These are phyloP conservation scores for Phyllostomus hastatus DNA, from an alignment of 2,113 vertebrate species.

Conservation along the genomic window DNA sequence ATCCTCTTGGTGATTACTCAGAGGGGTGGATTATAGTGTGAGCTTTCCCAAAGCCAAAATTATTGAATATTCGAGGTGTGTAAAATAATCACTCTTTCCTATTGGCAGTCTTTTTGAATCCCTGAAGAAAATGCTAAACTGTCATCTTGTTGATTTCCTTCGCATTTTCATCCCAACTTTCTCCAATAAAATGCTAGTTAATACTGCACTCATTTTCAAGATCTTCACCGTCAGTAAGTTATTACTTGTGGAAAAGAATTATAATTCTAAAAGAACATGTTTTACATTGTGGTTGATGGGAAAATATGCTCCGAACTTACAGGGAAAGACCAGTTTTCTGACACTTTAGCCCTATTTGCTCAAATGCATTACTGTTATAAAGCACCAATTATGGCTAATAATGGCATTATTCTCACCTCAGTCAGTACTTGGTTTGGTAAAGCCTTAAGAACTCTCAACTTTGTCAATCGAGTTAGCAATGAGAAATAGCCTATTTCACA, in stretches of 20 bases:
- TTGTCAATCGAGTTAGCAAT: slow-evolving; percentile 61
- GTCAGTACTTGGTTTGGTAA: slow-evolving; percentile 63
- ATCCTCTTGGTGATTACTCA: background rate
- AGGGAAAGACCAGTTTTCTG: slow-evolving; percentile 50
- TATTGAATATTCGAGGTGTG: background rate
- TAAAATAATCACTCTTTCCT: background rate
- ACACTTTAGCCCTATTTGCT: slow-evolving; percentile 56
- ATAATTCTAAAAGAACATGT: slow-evolving; percentile 56
- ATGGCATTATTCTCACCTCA: slow-evolving; percentile 48
- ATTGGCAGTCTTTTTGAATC: background rate
- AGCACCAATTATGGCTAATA: slow-evolving; percentile 41
- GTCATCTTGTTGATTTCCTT: background rate
- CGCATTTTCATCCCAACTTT: background rate
- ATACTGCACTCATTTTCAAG: slow-evolving; percentile 11
- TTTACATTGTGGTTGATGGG: slow-evolving; percentile 47
- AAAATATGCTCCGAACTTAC: background rate
- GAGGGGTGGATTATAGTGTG: background rate
- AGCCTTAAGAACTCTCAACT: slow-evolving; percentile 65
- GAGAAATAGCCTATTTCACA: slow-evolving; percentile 62
- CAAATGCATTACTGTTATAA: slow-evolving; percentile 40
- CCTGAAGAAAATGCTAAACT: background rate
- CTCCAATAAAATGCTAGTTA: background rate
- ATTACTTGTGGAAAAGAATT: slow-evolving; percentile 50
- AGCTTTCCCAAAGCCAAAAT: background rate
- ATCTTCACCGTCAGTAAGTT: slow-evolving; percentile 42